Evolutionary conservation across 2,113 vertebrate genomes (phyloP).

Genomic region (Bufo bufo): DNA sequence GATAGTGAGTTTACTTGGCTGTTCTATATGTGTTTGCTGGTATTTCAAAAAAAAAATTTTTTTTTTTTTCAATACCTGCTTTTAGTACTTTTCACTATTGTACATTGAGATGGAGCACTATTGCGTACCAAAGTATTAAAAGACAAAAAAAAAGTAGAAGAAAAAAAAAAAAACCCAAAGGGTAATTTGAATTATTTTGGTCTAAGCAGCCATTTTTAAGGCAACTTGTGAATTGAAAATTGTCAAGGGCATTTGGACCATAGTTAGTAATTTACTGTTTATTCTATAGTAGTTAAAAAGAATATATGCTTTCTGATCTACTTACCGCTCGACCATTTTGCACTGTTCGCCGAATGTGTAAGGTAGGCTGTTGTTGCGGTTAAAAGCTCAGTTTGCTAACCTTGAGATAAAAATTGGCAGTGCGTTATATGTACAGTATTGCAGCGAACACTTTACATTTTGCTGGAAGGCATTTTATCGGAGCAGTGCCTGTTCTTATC

Average conservation of each 20-base stretch:
- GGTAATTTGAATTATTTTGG: constrained; percentile 69
- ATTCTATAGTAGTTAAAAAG: constrained; percentile 20
- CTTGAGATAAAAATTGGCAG: constrained; percentile 65
- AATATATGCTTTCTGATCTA: constrained; percentile 24
- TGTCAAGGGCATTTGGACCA: constrained; percentile 73
- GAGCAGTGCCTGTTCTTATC: constrained; percentile 30
- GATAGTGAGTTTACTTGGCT: constrained; percentile 71
- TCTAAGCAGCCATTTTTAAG: constrained; percentile 66
- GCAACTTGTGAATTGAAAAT: constrained; percentile 68
- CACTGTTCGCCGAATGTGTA: constrained; percentile 34
- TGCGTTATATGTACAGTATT: constrained; percentile 74
- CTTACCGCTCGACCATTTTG: constrained; percentile 44
- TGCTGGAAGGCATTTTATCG: constrained; percentile 60
- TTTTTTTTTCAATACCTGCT: constrained; percentile 64
- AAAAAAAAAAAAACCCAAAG: constrained; percentile 66
- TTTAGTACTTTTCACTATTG: constrained; percentile 69
- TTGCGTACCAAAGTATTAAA: constrained; percentile 81
- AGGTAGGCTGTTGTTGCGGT: constrained; percentile 21
- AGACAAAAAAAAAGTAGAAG: constrained; percentile 17
- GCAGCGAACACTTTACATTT: constrained; percentile 80
- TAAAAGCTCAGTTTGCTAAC: constrained; percentile 62
- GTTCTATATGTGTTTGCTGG: constrained; percentile 74
- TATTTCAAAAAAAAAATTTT: no score
- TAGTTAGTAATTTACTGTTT: constrained; percentile 42
- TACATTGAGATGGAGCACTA: constrained; percentile 77